phyloP scores from a whole-genome alignment of 2,888 invertebrate genomes.

The Nemapogon koenigi region DNA sequence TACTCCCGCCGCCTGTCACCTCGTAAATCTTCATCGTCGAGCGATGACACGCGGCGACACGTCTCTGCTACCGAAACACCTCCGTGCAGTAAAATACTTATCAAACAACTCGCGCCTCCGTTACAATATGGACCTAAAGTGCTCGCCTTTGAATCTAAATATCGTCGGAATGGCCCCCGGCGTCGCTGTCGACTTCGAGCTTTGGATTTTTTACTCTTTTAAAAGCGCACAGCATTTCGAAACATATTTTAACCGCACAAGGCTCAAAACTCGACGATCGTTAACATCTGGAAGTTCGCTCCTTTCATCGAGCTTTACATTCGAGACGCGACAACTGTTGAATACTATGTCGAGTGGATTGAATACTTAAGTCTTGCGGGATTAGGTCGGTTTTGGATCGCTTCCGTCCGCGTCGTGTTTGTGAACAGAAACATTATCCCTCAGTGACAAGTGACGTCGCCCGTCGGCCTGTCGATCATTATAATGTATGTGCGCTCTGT shows the following conservation, averaged over 20 bases:
- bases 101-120: conserved; percentile 19
- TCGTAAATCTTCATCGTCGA: conserved; percentile 65
- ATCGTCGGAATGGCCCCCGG: conserved; percentile 14
- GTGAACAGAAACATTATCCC: conserved; percentile 58
- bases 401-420: conserved; percentile 18
- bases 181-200: conserved; percentile 37
- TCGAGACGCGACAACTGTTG: no score
- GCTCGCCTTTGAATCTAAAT: conserved; percentile 16
- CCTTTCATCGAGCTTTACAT: conserved; percentile 50
- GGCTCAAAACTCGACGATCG: conserved; percentile 29
- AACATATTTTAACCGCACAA: conserved; percentile 27
- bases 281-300: conserved; percentile 41
- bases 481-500: conserved; percentile 62
- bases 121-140: conserved; percentile 20
- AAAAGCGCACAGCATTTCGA: conserved; percentile 26
- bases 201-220: conserved; percentile 12
- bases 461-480: conserved; percentile 57
- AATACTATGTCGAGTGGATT: no score
- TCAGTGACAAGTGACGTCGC: conserved; percentile 56
- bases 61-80: conserved; percentile 40
- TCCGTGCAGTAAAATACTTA: conserved; percentile 28
- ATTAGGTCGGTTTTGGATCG: conserved; percentile 16
- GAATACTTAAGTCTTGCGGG: conserved; percentile 16
- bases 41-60: conserved; percentile 64
- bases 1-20: conserved; percentile 36